Base-by-base conservation (phyloP, 2,888 invertebrate genomes). In the Drosophila atripex region DNA sequence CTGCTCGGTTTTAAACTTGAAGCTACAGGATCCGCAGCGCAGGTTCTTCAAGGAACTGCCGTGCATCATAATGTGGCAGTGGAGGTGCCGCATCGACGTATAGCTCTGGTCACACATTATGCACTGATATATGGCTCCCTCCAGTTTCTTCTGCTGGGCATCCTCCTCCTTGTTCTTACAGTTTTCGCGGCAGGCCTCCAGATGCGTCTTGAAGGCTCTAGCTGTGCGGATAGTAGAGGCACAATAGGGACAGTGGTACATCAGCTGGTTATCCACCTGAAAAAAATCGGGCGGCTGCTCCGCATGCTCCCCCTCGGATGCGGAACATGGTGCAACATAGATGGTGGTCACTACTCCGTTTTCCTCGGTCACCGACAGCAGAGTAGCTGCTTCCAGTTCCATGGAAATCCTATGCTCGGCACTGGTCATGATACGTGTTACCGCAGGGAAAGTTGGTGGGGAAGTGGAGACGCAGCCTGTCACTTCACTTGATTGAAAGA, bases 311-410 rank as follows among this genome's bases (percentile, higher is more conserved):
- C 18, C 16, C n/a, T 4, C 3, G 4, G 23, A 9, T 21, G 11
- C 28, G 16, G 3, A 5, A 7, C 45, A 18, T 1, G 64, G 64
- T 2, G 69, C 16, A 12, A 64, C 14, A 2, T 54, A 54, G 30
- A 68, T 35, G 16, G 43, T 23, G 38, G 64, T 64, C 6, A 46
- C 12, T 0, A 64, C 8, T 11, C 64, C 64, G 9, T 64, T 53
- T 7, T 64, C 56, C 9, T 39, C 69, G 7, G 41, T 45, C n/a
- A 21, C 45, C 30, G 69, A 64, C n/a, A 64, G 23, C 30, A 64
- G 11, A n/a, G 47, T 30, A 3, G 32, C 61, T n/a, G 23, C n/a
- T 14, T 63, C 32, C 25, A 35, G 7, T 6, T 68, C 69, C 46
- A 14, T 12, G 0, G n/a, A 12, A 61, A 47, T 14, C 47, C 23